Base-by-base conservation (phyloP, 2,888 invertebrate genomes). In the Rhodophaea formosa region DNA sequence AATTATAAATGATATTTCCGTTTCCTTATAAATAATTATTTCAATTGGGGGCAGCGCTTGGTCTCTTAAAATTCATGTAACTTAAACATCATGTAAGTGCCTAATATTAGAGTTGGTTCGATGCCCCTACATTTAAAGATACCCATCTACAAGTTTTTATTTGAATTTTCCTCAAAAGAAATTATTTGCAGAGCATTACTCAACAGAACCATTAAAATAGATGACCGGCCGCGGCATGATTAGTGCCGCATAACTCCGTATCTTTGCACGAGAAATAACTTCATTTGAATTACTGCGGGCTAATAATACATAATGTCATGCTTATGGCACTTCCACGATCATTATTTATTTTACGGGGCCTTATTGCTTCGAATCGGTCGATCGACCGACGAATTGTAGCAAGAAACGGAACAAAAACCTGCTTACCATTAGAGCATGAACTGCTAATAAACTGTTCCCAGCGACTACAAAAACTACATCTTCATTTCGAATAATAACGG, bases 401-500 rank as follows among this genome's bases (percentile, higher is more conserved):
- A 79, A 80, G 75, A 82, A 77, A 74, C 65, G 67, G 68, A 70
- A 79, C 73, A 82, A 84, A 83, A 84, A 81, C 66, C 60, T 75
- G 70, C 71, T 77, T 77, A 72, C 72, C 75, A 84, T 82, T 81
- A 81, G 74, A 78, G 71, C 76, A 74, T 74, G 79, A 76, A 78
- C 78, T 67, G 71, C 75, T 84, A 82, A 83, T 84, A 80, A 82
- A 78, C 71, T 74, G 69, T 72, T 73, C 72, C 70, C 72, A 75
- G 69, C 74, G 43, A 68, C 67, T 70, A 74, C 77, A 87, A 86
- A 86, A 88, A 88, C 76, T 75, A 80, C 82, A 76, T 77, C 80
- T 82, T 84, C 84, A 86, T 81, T 79, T 79, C 71, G 67, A 74
- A 79, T 79, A 79, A 83, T 86, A 84, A 84, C 79, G 82, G 73